phyloP scores from a whole-genome alignment of 2,797 vertebrate genomes.

The Darevskia mixta region DNA sequence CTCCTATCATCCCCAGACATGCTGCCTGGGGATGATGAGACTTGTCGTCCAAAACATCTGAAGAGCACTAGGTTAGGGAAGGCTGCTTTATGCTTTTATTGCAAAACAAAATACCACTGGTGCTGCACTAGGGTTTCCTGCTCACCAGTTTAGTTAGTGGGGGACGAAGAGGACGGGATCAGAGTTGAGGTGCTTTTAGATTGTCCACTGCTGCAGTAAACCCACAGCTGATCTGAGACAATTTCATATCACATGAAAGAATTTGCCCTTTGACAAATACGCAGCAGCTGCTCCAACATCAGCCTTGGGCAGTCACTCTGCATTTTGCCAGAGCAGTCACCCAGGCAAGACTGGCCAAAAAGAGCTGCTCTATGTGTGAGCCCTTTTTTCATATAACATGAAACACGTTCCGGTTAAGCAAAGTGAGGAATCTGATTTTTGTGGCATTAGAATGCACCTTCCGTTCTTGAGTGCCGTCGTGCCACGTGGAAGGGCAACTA shows the following conservation, averaged over 20 bases:
- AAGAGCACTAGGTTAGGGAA: too few relatives aligned
- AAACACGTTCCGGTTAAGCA: constrained; percentile 9
- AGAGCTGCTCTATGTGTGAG: background rate
- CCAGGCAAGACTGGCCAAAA: constrained; percentile 9
- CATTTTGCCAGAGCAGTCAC: background rate
- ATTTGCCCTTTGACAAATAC: background rate
- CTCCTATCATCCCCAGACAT: too few relatives aligned
- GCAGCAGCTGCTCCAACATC: constrained; percentile 18
- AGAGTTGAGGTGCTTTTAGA: background rate
- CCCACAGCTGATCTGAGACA: background rate
- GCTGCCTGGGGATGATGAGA: too few relatives aligned
- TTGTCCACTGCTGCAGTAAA: background rate
- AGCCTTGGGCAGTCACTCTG: background rate
- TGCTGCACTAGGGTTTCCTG: background rate
- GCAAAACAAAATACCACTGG: background rate
- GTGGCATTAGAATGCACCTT: background rate
- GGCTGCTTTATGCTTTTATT: background rate
- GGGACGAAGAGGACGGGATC: background rate
- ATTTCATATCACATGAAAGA: constrained; percentile 1
- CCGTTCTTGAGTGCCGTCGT: background rate
- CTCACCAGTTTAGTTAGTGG: background rate
- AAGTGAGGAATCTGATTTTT: background rate
- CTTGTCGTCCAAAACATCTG: too few relatives aligned
- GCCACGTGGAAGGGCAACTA: background rate
- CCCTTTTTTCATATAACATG: background rate